Evolutionary conservation across 2,797 vertebrate species (phyloP), one percentile per base, ranked within the genome.

Genomic region (Sebastes variabilis): DNA sequence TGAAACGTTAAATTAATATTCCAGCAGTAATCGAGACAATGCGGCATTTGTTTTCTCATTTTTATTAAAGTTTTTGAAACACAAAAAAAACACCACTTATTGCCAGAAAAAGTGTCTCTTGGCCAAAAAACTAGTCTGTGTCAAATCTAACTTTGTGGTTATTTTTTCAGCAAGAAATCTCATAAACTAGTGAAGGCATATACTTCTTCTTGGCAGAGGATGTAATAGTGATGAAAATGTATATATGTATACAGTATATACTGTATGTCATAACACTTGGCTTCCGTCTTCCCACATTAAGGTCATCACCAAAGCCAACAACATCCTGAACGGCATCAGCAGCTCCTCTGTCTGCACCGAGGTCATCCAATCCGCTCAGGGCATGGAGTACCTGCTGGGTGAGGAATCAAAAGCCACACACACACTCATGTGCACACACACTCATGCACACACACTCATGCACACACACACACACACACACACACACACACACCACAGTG

Each of bases 381-480:
- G 99, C 93, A 99, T 99, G 98, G 99, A 99, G 76, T 99, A 99
- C 95, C 96, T 99, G 83, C 92, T 98, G 84, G 99, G 99, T 99
- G 96, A 94, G 97, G 59, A 87, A 52, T 60, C 25, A 24, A 65
- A 75, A 29, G 62, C 20, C 30, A 12, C 54, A 29, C 67, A 61
- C 69, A 66, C 77, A 36, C 29, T 25, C 64, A 10, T 52, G 38
- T 4, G 8, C 62, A 60, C 69, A 67, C 76, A 30, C 29, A 30
- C 64, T 6, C 56, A 49, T 3, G 7, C 62, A 62, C 68, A 67
- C 77, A 36, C 29, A 30, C 64, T 0, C 32, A 34, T 1, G 1
- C 29, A 11, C 52, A 27, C 70, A 60, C 27, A 29, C 52, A 36
- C 29, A 30, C 64, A 36, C 29, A 22, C 30, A 38, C 49, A 12